Conservation (phyloP, 2,888 invertebrate genomes). For the Archips xylosteana region DNA sequence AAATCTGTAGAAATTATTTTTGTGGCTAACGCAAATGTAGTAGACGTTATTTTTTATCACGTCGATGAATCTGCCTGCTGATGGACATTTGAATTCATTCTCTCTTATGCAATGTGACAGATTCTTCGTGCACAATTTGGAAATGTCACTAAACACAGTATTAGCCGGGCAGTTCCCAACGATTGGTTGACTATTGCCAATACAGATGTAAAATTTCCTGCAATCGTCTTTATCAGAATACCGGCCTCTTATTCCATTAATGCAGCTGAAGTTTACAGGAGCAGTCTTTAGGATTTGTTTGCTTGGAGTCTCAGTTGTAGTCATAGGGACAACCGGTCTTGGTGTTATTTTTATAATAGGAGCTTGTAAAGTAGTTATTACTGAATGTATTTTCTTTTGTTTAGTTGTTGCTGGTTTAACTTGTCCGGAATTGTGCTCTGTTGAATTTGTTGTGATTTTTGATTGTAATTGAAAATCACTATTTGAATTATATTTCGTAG, state of each 20-base stretch:
- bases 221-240: constrained; percentile 79
- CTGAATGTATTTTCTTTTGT: neutral
- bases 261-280: constrained; percentile 54
- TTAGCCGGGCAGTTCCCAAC: constrained; percentile 68
- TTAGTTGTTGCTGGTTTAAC: neutral
- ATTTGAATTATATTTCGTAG: neutral
- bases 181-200: constrained; percentile 62
- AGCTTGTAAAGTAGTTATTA: constrained; percentile 3
- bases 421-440: neutral
- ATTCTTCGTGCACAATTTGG: constrained; percentile 77
- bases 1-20: constrained; percentile 61
- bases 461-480: neutral
- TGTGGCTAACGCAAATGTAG: constrained; percentile 69
- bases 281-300: constrained; percentile 8
- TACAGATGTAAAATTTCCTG: constrained; percentile 82
- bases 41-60: constrained; percentile 69
- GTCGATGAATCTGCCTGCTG: constrained; percentile 72
- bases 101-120: constrained; percentile 77
- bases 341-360: neutral
- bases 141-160: constrained; percentile 76
- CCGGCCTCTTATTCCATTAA: constrained; percentile 65
- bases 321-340: neutral
- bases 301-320: constrained; percentile 1
- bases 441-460: neutral
- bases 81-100: constrained; percentile 78